phyloP scores from a whole-genome alignment of 1,140 invertebrate genomes.

The Cherax destructor region DNA sequence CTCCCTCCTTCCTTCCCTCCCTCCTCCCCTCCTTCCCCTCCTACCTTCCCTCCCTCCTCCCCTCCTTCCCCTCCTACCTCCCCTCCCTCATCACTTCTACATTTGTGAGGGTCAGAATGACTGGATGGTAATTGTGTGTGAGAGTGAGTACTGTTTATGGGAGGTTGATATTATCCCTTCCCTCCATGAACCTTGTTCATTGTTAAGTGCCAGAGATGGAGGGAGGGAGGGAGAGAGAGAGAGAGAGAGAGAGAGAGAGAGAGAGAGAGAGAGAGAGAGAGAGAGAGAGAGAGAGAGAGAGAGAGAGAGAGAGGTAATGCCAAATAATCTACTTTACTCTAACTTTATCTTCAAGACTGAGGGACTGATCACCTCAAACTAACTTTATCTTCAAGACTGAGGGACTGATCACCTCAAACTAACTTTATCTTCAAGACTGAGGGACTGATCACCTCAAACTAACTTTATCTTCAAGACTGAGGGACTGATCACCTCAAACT shows the following conservation, averaged over 20 bases:
- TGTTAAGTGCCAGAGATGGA: not conserved
- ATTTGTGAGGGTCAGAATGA: not conserved
- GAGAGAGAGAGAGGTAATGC: too few relatives aligned
- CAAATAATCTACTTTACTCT: too few relatives aligned
- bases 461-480: too few relatives aligned
- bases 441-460: too few relatives aligned
- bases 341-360: too few relatives aligned
- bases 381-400: too few relatives aligned
- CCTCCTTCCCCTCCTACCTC: not conserved
- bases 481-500: too few relatives aligned
- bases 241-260: not conserved
- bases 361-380: too few relatives aligned
- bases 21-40: not conserved
- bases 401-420: too few relatives aligned
- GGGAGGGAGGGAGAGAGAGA: not conserved
- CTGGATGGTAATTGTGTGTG: conserved; percentile 9
- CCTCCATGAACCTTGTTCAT: not conserved
- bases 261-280: not conserved
- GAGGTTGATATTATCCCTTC: not conserved
- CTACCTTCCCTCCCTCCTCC: not conserved
- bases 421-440: too few relatives aligned
- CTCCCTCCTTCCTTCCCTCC: not conserved
- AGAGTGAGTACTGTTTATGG: not conserved
- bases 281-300: not conserved
- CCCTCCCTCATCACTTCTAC: not conserved